Conservation (phyloP, 1,140 invertebrate species). For the Panagrolaimus sp. region DNA sequence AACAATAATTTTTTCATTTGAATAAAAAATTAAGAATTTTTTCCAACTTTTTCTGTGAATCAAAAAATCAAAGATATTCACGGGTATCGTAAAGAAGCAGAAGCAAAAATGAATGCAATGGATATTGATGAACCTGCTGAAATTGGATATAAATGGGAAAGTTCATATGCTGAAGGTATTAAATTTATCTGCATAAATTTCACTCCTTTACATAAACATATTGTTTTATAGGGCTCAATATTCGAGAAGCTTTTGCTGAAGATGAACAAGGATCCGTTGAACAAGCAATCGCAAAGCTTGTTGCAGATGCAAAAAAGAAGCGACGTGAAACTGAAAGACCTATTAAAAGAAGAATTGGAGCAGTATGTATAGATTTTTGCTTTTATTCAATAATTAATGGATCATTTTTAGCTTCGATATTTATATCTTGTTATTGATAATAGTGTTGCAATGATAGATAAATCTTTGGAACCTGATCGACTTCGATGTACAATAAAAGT, state of each 20-base stretch:
- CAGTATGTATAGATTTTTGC: background rate
- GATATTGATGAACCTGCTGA: background rate
- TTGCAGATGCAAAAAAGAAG: background rate
- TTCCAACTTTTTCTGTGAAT: no score
- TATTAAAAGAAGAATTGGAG: constrained; percentile 7
- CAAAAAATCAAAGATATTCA: no score
- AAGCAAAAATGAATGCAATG: background rate
- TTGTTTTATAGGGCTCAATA: constrained; percentile 4
- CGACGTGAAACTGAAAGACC: background rate
- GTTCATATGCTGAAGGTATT: constrained; percentile 12
- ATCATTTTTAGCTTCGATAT: constrained; percentile 12
- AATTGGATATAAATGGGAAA: constrained; percentile 13
- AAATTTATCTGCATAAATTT: constrained; percentile 1
- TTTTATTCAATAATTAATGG: background rate
- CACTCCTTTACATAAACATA: background rate
- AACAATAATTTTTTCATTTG: no score
- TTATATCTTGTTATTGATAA: constrained; percentile 15
- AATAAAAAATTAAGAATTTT: no score
- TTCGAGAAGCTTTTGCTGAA: constrained; percentile 13
- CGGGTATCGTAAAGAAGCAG: no score
- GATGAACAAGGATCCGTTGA: constrained; percentile 14
- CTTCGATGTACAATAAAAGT: background rate
- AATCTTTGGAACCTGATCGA: constrained; percentile 4
- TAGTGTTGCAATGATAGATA: constrained; percentile 9
- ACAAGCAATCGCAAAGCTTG: constrained; percentile 10